Percentiles rank a stretch among this genome's conserved stretches.
Evolutionary conservation across 2,888 invertebrate genomes (phyloP).

Genomic region (Ennomos erosarius): DNA sequence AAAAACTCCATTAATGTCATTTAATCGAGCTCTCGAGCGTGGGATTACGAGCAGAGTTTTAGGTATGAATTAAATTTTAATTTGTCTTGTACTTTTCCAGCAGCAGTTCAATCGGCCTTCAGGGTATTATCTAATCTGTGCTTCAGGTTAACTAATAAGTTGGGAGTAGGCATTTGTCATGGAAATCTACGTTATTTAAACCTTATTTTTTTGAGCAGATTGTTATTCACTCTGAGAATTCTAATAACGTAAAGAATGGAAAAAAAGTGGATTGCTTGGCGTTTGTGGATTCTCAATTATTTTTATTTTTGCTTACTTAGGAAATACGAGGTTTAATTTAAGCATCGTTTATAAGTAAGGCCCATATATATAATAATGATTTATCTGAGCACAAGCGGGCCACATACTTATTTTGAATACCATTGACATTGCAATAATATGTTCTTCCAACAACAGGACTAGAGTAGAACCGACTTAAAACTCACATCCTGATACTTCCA

Average conservation of each 20-base stretch:
- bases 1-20: constrained; percentile 73
- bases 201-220: background rate
- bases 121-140: no score
- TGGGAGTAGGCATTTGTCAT: constrained; percentile 58
- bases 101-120: constrained; percentile 61
- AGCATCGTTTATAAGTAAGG: no score
- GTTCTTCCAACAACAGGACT: constrained; percentile 30
- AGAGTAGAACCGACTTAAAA: no score
- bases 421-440: constrained; percentile 41
- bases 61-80: constrained; percentile 75
- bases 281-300: no score
- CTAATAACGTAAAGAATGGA: no score
- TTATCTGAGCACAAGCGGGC: no score
- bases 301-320: no score
- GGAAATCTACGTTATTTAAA: constrained; percentile 30
- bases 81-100: constrained; percentile 74
- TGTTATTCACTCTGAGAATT: no score
- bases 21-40: constrained; percentile 74
- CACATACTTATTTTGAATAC: background rate
- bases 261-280: no score
- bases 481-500: no score
- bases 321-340: no score
- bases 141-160: constrained; percentile 59
- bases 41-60: constrained; percentile 72
- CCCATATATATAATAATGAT: no score